Conservation (phyloP, 2,113 vertebrate species). For the Thamnaconus septentrionalis region DNA sequence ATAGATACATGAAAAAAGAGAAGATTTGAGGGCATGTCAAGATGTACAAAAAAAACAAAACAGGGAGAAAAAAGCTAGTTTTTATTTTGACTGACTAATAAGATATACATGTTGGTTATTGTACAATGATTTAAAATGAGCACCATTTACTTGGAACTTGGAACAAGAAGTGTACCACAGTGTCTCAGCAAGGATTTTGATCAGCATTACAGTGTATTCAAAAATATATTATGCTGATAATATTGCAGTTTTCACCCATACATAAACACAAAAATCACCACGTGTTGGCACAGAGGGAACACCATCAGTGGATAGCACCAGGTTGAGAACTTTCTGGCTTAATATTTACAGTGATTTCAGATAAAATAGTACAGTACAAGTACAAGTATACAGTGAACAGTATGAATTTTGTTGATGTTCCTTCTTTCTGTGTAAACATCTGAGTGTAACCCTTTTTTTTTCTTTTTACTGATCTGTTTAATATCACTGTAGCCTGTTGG, state of each 20-base stretch:
- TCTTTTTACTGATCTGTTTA: background rate
- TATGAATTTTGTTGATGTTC: conserved; percentile 18
- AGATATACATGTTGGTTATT: conserved; percentile 29
- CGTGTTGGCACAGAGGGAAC: conserved; percentile 59
- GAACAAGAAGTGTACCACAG: conserved; percentile 17
- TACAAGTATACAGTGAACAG: conserved; percentile 6
- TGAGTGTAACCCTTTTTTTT: background rate
- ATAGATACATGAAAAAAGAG: too few species aligned
- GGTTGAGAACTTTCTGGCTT: conserved; percentile 60
- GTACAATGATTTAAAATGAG: conserved; percentile 35
- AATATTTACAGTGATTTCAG: conserved; percentile 22
- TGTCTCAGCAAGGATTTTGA: conserved; percentile 41
- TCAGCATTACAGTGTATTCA: conserved; percentile 35
- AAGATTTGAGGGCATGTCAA: background rate
- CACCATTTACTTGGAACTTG: conserved; percentile 45
- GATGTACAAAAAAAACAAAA: conserved; percentile 14
- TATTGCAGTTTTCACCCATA: conserved; percentile 27
- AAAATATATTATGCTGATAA: conserved; percentile 18
- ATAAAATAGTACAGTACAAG: conserved; percentile 47
- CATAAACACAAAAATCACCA: conserved; percentile 25
- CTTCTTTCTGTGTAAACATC: conserved; percentile 28
- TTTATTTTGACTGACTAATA: conserved; percentile 48
- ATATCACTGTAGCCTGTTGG: background rate
- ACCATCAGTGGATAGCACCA: conserved; percentile 56
- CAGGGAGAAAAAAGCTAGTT: conserved; percentile 10